Conservation (phyloP, 2,113 vertebrate species). For the Odocoileus virginianus region DNA sequence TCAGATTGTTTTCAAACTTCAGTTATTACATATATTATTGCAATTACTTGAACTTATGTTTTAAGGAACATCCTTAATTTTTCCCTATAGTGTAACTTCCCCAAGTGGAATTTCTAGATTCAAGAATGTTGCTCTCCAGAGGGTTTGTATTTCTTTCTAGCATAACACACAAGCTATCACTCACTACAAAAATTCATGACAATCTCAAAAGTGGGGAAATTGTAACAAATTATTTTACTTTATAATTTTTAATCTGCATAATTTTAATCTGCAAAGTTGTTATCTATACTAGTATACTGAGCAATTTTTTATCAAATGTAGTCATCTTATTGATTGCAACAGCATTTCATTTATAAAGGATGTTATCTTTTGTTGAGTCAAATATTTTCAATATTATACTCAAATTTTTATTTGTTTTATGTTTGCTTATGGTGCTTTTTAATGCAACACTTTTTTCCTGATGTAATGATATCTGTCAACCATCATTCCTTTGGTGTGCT, state of each 20-base stretch:
- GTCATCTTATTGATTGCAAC: not conserved
- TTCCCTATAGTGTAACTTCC: not conserved
- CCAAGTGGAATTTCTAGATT: not conserved
- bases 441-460: not conserved
- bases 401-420: not conserved
- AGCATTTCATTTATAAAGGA: not conserved
- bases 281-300: not conserved
- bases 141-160: not conserved
- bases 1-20: not conserved
- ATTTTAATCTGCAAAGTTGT: not conserved
- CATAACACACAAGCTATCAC: not conserved
- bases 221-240: not conserved
- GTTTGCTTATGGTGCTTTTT: not conserved
- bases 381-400: not conserved
- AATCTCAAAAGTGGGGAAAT: not conserved
- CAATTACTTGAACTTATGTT: not conserved
- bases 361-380: not conserved
- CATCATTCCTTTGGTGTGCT: not conserved
- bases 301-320: not conserved
- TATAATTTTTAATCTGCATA: not conserved
- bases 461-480: not conserved
- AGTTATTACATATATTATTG: not conserved
- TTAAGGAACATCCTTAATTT: too few species aligned
- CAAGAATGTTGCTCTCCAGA: not conserved
- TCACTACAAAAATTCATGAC: not conserved